Percentiles rank a stretch among this genome's conserved stretches.
These are phyloP conservation scores for Cynaeus angustus DNA, from an alignment of 2,888 invertebrate species.

Conservation along the genomic window DNA sequence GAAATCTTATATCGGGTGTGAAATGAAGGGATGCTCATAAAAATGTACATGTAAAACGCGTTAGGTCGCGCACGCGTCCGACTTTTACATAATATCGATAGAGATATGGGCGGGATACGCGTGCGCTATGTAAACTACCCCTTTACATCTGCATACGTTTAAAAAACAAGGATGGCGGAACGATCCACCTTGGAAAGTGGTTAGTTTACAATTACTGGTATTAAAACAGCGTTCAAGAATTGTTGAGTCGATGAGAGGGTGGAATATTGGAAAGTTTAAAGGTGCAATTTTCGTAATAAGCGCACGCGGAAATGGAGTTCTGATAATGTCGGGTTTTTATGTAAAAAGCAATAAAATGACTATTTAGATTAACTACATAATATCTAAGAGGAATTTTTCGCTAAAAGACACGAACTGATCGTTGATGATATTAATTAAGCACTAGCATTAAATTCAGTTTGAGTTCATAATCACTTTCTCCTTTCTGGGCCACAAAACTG, in stretches of 20 bases:
- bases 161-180: conserved; percentile 65
- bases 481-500: too few relatives aligned
- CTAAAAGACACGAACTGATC: too few relatives aligned
- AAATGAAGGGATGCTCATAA: conserved; percentile 67
- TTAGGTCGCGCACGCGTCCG: conserved; percentile 69
- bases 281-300: conserved; percentile 33
- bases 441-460: too few relatives aligned
- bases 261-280: conserved; percentile 31
- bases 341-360: not conserved
- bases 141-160: conserved; percentile 68
- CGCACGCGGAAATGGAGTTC: conserved; percentile 30
- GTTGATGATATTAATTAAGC: too few relatives aligned
- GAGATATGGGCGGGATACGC: conserved; percentile 70
- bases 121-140: conserved; percentile 68
- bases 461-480: too few relatives aligned
- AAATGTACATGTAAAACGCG: conserved; percentile 71
- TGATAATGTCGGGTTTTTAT: not conserved
- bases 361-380: not conserved
- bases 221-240: conserved; percentile 18
- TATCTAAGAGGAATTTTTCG: too few relatives aligned
- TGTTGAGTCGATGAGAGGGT: conserved; percentile 17
- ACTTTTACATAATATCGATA: conserved; percentile 72
- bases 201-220: conserved; percentile 18
- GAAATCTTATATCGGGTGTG: conserved; percentile 67
- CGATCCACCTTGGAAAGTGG: conserved; percentile 15